Conservation (phyloP, 2,888 invertebrate genomes). For the Andricus quercusramuli region DNA sequence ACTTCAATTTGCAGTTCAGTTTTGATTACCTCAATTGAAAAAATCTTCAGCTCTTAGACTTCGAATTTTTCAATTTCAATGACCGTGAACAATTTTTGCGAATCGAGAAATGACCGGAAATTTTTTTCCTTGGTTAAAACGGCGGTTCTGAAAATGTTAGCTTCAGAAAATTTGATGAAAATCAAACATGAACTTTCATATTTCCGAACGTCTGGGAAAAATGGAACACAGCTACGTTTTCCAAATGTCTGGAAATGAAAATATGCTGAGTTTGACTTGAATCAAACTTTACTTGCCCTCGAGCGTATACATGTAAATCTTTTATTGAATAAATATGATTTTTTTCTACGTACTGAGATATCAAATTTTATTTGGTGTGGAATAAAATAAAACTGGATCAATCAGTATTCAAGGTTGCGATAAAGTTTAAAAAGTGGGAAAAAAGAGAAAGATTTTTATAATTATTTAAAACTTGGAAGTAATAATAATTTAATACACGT, state of each 20-base stretch:
- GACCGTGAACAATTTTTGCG: too few relatives aligned
- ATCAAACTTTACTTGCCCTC: not conserved
- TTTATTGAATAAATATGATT: not conserved
- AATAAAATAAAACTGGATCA: not conserved
- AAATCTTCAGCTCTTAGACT: too few relatives aligned
- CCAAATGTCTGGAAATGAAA: not conserved
- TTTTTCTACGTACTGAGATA: not conserved
- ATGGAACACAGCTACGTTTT: not conserved
- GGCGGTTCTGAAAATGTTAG: not conserved
- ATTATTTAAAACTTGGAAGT: too few relatives aligned
- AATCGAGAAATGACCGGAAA: too few relatives aligned
- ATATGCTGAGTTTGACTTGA: conserved; percentile 4
- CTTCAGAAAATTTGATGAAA: not conserved
- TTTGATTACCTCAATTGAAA: too few relatives aligned
- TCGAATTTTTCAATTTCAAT: too few relatives aligned
- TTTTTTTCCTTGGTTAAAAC: too few relatives aligned
- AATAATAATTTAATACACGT: too few relatives aligned
- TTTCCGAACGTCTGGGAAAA: not conserved
- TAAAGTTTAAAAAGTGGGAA: too few relatives aligned
- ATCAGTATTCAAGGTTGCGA: not conserved
- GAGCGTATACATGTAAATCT: not conserved
- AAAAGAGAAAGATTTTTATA: too few relatives aligned
- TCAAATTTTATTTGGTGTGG: not conserved
- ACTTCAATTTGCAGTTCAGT: too few relatives aligned
- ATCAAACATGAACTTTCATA: too few relatives aligned